These are phyloP conservation scores for Mustelus asterias DNA, from an alignment of 2,113 vertebrate genomes.

Conservation along the genomic window DNA sequence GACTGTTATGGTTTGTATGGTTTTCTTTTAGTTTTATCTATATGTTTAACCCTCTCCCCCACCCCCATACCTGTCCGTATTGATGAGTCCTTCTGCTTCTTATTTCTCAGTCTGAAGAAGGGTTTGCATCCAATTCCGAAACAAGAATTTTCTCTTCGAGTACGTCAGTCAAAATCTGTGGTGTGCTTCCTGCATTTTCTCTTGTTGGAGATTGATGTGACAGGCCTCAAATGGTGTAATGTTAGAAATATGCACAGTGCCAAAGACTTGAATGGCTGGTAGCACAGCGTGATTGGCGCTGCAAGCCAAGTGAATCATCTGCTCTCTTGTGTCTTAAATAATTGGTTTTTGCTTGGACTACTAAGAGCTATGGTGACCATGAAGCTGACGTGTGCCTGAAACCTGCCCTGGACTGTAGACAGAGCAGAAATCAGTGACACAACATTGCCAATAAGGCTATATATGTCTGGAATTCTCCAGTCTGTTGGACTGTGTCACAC, in stretches of 20 bases:
- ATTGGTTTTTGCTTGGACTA: not conserved
- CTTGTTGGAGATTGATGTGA: not conserved
- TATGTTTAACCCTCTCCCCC: not conserved
- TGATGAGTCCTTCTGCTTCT: not conserved
- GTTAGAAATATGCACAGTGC: not conserved
- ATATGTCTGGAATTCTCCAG: not conserved
- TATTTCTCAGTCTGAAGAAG: not conserved
- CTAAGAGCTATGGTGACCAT: not conserved
- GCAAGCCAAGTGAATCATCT: not conserved
- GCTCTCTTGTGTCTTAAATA: not conserved
- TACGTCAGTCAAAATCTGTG: not conserved
- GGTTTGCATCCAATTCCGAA: not conserved
- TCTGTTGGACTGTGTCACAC: not conserved
- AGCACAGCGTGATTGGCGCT: not conserved
- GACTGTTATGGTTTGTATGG: not conserved
- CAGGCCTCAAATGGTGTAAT: not conserved
- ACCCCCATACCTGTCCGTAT: not conserved
- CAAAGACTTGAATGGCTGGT: not conserved
- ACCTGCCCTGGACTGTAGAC: not conserved
- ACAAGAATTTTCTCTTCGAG: not conserved
- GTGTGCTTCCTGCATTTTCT: not conserved
- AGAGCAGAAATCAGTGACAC: not conserved
- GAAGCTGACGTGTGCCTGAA: not conserved
- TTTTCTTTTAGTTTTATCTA: not conserved
- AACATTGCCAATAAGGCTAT: not conserved